These are phyloP conservation scores for Athrips mouffetella DNA, from an alignment of 2,888 invertebrate genomes.

Conservation along the genomic window DNA sequence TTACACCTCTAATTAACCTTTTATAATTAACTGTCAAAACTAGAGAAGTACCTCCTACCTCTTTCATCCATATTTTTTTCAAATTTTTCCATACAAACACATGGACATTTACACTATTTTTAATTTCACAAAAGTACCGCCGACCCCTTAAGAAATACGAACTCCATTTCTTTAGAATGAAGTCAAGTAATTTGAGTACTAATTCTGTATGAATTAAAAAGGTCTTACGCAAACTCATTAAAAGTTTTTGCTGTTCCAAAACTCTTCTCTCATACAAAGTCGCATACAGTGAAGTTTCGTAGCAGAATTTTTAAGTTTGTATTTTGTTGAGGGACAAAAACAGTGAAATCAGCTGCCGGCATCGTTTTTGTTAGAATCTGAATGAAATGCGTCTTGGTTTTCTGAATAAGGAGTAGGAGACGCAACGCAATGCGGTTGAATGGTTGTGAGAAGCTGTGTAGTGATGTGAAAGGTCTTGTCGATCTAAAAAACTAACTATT, in stretches of 20 bases:
- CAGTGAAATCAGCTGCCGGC: constrained; percentile 61
- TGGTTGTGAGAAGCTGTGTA: constrained; percentile 47
- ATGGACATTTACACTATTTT: constrained; percentile 56
- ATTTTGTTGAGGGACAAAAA: constrained; percentile 38
- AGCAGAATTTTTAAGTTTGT: constrained; percentile 22
- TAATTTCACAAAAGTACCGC: constrained; percentile 46
- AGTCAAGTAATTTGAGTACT: constrained; percentile 72
- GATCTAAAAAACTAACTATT: too few species aligned
- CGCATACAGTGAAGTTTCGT: constrained; percentile 18
- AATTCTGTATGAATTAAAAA: constrained; percentile 40
- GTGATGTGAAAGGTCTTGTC: constrained; percentile 25
- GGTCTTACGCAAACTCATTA: constrained; percentile 7
- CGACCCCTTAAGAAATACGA: constrained; percentile 52
- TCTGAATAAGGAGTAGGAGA: constrained; percentile 66
- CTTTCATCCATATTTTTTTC: constrained; percentile 24
- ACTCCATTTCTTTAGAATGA: constrained; percentile 42
- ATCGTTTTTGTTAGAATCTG: constrained; percentile 53
- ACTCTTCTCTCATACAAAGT: background rate
- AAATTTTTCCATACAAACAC: constrained; percentile 29
- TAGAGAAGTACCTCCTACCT: constrained; percentile 36
- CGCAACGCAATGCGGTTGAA: constrained; percentile 66
- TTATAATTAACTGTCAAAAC: constrained; percentile 42
- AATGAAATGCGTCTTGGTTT: constrained; percentile 63
- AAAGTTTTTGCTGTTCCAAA: background rate
- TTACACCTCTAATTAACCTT: constrained; percentile 53